Evolutionary conservation across 2,113 vertebrate species (phyloP).

Genomic region (Irena cyanogastra): DNA sequence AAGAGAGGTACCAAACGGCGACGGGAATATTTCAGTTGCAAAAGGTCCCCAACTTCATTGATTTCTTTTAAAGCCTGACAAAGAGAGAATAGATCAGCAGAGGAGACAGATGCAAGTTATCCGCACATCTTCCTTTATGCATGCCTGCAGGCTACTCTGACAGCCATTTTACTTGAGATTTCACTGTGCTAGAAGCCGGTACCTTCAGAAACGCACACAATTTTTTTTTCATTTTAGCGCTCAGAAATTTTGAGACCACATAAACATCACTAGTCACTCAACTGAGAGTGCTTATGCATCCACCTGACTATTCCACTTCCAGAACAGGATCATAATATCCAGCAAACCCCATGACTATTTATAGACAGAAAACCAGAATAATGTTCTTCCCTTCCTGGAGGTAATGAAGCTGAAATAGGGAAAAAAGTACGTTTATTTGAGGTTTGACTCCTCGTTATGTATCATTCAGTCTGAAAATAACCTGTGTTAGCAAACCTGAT

Average conservation of each 20-base stretch:
- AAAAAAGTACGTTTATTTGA: neutral
- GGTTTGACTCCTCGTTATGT: neutral
- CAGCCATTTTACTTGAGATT: neutral
- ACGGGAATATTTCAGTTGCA: conserved; percentile 93
- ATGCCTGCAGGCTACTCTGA: neutral
- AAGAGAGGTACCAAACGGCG: conserved; percentile 77
- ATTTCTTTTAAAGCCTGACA: conserved; percentile 86
- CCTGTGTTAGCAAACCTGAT: neutral
- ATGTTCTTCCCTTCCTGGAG: neutral
- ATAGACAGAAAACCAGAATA: neutral
- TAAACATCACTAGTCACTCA: neutral
- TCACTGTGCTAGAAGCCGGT: neutral
- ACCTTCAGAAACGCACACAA: neutral
- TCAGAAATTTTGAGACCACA: neutral
- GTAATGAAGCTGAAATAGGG: neutral
- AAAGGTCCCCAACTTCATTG: conserved; percentile 88
- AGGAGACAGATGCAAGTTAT: neutral
- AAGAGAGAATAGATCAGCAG: conserved; percentile 7
- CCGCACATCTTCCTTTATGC: neutral
- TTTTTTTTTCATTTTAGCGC: neutral
- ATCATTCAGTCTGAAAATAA: neutral
- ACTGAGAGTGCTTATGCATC: neutral
- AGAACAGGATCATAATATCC: neutral
- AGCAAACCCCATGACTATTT: neutral
- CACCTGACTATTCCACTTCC: neutral